A percentile compares a stretch with the other conserved stretches of the same genome.
Conservation (phyloP, 2,888 invertebrate species). For the Kuschelorhynchus macadamiae region DNA sequence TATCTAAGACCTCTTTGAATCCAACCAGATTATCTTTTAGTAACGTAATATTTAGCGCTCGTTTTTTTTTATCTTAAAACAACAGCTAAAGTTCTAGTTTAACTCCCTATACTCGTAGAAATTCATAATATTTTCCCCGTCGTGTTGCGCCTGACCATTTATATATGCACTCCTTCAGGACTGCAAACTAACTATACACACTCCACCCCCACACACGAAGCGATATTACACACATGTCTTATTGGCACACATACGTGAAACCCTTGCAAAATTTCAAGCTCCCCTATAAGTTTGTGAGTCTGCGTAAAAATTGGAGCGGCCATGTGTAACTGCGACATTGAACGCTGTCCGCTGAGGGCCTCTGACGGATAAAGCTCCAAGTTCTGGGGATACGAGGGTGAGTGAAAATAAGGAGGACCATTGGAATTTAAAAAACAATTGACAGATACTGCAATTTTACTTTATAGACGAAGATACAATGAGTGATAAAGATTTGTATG, state of each 20-base stretch:
- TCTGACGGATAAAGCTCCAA: slow-evolving; percentile 28
- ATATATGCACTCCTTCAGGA: slow-evolving; percentile 14
- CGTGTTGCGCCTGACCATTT: slow-evolving; percentile 13
- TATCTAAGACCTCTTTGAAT: no score
- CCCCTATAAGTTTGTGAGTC: slow-evolving; percentile 22
- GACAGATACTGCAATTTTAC: no score
- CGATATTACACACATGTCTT: slow-evolving; percentile 29
- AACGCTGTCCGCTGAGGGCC: slow-evolving; percentile 22
- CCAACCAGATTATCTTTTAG: no score
- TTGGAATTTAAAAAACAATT: no score
- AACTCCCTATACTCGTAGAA: no score
- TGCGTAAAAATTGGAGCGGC: slow-evolving; percentile 28
- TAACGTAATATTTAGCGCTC: no score
- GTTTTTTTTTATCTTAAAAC: no score
- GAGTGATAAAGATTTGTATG: no score
- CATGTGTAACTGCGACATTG: slow-evolving; percentile 27
- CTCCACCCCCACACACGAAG: slow-evolving; percentile 37
- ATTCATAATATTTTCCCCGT: no score
- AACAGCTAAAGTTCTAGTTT: no score
- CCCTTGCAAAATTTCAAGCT: slow-evolving; percentile 20
- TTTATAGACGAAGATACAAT: no score
- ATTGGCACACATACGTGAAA: slow-evolving; percentile 32
- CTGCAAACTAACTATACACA: slow-evolving; percentile 22
- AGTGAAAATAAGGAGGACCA: no score
- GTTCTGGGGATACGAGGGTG: slow-evolving; percentile 10